Percentiles rank a stretch among this genome's conserved stretches.
Evolutionary conservation across 1,140 invertebrate species (phyloP).

Genomic region (Conus ventricosus): DNA sequence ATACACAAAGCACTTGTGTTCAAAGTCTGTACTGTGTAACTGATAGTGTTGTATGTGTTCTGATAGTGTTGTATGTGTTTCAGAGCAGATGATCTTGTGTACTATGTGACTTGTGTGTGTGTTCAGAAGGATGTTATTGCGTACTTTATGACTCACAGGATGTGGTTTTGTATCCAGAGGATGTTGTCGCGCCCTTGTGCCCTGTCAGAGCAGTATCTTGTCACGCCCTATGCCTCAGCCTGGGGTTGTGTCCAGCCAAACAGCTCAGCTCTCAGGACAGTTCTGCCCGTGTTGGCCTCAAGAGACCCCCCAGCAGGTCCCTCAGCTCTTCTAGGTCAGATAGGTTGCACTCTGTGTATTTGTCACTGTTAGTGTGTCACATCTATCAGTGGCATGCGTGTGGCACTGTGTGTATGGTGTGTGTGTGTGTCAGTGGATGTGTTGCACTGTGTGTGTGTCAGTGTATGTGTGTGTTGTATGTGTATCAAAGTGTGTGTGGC

Average conservation of each 20-base stretch:
- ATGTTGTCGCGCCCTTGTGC: constrained; percentile 74
- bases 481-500: no score
- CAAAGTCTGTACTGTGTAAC: no score
- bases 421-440: neutral
- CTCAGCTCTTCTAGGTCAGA: constrained; percentile 65
- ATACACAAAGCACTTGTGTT: no score
- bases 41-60: no score
- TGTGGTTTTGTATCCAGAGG: constrained; percentile 69
- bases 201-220: constrained; percentile 74
- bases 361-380: neutral
- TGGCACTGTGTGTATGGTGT: neutral
- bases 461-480: no score
- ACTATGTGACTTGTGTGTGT: no score
- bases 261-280: constrained; percentile 57
- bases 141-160: no score
- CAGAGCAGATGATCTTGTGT: no score
- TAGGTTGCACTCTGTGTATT: neutral
- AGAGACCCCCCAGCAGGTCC: constrained; percentile 61
- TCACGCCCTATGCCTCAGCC: constrained; percentile 73
- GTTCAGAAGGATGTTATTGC: no score
- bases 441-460: no score
- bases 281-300: constrained; percentile 40
- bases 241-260: constrained; percentile 73
- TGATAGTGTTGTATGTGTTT: no score
- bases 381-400: neutral